A percentile compares a stretch with the other conserved stretches of the same genome.
These are phyloP conservation scores for Calidris pygmaea DNA, from an alignment of 2,113 vertebrate species.

Conservation along the genomic window DNA sequence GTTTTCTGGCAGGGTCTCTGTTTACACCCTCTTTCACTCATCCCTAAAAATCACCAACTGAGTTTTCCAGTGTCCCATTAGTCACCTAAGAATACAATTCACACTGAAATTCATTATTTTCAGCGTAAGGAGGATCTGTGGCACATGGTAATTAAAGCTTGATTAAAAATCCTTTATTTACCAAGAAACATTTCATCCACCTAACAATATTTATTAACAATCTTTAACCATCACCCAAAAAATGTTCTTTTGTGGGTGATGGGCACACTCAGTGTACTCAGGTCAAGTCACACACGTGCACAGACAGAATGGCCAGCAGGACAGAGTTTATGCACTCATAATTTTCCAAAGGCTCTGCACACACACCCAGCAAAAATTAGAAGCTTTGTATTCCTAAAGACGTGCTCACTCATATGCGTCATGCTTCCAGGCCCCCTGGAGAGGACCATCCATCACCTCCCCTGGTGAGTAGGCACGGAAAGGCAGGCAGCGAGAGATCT, in stretches of 20 bases:
- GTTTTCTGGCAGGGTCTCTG: constrained; percentile 1
- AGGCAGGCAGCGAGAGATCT: not conserved
- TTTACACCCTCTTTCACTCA: not conserved
- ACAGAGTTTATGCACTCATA: fast-evolving
- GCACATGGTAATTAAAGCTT: not conserved
- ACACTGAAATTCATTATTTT: constrained; percentile 1
- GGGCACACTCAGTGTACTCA: not conserved
- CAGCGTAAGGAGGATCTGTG: not conserved
- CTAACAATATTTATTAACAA: not conserved
- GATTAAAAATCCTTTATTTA: not conserved
- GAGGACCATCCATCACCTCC: not conserved
- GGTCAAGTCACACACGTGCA: fast-evolving
- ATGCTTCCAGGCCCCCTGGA: not conserved
- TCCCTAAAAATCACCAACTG: not conserved
- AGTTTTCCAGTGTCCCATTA: constrained; percentile 14
- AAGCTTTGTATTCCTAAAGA: not conserved
- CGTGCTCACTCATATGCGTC: fast-evolving
- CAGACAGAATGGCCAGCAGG: not conserved
- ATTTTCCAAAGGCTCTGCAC: not conserved
- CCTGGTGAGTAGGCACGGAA: not conserved
- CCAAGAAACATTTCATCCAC: not conserved
- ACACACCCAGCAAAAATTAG: not conserved
- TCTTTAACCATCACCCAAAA: not conserved
- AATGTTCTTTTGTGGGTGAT: no score
- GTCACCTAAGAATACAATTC: not conserved